A percentile compares a stretch with the other conserved stretches of the same genome.
phyloP scores from a whole-genome alignment of 1,140 invertebrate species.

The Rhizoglyphus robini region DNA sequence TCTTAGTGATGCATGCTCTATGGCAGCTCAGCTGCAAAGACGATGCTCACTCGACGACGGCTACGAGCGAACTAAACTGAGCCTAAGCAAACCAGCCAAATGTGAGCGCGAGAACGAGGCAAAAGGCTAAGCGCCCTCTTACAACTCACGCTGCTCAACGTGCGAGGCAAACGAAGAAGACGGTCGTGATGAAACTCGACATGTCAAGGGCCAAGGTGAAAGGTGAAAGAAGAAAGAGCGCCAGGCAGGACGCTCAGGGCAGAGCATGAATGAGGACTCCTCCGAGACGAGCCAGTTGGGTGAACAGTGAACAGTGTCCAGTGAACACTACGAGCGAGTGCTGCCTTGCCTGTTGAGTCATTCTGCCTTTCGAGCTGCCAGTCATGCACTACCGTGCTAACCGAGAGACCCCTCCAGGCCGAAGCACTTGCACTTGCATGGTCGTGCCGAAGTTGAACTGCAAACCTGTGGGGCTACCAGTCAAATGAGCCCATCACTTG shows the following conservation, averaged over 20 bases:
- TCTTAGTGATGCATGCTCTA: too few relatives aligned
- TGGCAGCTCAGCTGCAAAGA: too few relatives aligned
- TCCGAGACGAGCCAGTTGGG: background rate
- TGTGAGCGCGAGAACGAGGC: background rate
- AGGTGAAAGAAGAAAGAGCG: background rate
- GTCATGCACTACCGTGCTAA: too few relatives aligned
- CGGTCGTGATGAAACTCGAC: background rate
- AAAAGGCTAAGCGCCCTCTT: background rate
- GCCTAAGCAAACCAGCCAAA: background rate
- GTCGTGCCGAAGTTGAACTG: too few relatives aligned
- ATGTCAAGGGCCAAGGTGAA: slow-evolving; percentile 13
- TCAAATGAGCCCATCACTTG: too few relatives aligned
- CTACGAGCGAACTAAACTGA: background rate
- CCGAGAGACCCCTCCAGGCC: background rate
- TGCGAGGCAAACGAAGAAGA: background rate
- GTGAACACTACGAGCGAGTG: too few relatives aligned
- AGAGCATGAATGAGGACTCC: background rate
- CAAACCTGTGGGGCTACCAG: too few relatives aligned
- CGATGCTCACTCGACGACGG: background rate
- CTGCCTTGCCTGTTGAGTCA: too few relatives aligned
- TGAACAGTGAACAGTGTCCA: too few relatives aligned
- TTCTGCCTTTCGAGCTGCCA: too few relatives aligned
- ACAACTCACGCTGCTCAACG: background rate
- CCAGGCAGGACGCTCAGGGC: too few relatives aligned
- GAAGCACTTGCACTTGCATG: too few relatives aligned